A percentile compares a stretch with the other conserved stretches of the same genome.
Evolutionary conservation across 92 coral and sea anemone species (phyloP).

Genomic region (Porites cylindrica): DNA sequence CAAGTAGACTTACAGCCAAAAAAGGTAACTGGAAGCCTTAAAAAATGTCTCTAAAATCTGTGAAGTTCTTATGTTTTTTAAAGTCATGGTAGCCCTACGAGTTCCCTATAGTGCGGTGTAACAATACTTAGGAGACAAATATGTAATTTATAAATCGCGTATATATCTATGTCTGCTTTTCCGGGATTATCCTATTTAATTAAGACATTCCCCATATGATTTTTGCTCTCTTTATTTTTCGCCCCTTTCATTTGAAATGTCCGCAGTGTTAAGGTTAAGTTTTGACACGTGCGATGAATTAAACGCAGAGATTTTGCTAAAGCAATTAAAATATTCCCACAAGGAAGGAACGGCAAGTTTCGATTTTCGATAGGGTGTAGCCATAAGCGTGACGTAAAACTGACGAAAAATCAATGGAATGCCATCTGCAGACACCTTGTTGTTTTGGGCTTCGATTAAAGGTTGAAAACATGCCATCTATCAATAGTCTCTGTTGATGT

Average conservation of each 20-base stretch:
- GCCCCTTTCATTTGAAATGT: background rate
- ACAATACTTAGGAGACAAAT: background rate
- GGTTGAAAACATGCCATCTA: conserved; percentile 35
- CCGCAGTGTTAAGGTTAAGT: background rate
- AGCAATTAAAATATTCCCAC: background rate
- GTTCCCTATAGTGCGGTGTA: conserved; percentile 13
- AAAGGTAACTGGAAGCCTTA: background rate
- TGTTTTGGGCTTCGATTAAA: background rate
- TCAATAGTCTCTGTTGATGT: conserved; percentile 5
- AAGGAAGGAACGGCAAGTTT: background rate
- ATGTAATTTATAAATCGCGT: background rate
- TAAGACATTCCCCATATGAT: background rate
- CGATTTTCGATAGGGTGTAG: background rate
- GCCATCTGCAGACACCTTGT: conserved; percentile 7
- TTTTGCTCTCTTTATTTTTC: background rate
- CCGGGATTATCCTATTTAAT: background rate
- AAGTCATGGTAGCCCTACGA: conserved; percentile 2
- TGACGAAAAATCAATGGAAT: conserved; percentile 30
- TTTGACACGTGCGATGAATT: background rate
- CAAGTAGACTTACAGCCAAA: background rate
- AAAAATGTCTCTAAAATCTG: background rate
- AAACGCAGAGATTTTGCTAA: background rate
- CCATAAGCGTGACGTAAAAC: conserved; percentile 3
- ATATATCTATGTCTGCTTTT: conserved; percentile 4
- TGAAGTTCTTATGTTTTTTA: background rate